Percentiles rank a stretch among this genome's conserved stretches.
These are phyloP conservation scores for Pseudococcus longispinus DNA, from an alignment of 2,888 invertebrate genomes.

Conservation along the genomic window DNA sequence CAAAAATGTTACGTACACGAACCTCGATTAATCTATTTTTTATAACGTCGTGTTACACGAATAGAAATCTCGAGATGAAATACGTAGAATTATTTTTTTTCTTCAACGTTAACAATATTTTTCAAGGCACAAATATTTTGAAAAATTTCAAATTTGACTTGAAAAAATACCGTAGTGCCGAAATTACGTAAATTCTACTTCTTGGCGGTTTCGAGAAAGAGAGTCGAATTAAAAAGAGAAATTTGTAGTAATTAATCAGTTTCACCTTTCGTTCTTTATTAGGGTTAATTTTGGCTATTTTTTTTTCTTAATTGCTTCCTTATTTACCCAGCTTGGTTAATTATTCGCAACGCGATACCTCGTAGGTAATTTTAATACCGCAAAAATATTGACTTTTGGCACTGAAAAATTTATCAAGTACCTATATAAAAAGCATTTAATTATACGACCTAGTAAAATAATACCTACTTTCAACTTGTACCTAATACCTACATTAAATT, in stretches of 20 bases:
- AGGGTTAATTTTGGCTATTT: slow-evolving; percentile 25
- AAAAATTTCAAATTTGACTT: background rate
- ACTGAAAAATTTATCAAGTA: background rate
- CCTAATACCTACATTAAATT: background rate
- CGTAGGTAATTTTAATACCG: background rate
- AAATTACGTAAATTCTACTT: background rate
- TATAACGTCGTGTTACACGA: background rate
- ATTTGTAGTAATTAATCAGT: slow-evolving; percentile 23
- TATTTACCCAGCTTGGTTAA: background rate
- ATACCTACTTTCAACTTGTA: background rate
- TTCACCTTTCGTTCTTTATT: slow-evolving; percentile 17
- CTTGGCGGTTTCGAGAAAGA: background rate
- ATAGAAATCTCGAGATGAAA: slow-evolving; percentile 4
- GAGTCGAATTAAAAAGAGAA: background rate
- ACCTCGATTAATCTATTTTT: background rate
- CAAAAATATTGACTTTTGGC: slow-evolving; percentile 27
- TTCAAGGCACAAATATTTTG: no score
- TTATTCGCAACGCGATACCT: background rate
- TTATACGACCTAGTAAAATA: background rate
- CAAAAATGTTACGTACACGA: background rate
- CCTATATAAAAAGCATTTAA: background rate
- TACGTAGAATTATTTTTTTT: background rate
- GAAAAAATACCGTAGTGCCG: background rate
- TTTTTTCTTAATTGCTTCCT: slow-evolving; percentile 37
- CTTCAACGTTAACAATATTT: no score